A percentile compares a stretch with the other conserved stretches of the same genome.
Evolutionary conservation across 2,888 invertebrate genomes (phyloP).

Genomic region (Aleiodes alternator): DNA sequence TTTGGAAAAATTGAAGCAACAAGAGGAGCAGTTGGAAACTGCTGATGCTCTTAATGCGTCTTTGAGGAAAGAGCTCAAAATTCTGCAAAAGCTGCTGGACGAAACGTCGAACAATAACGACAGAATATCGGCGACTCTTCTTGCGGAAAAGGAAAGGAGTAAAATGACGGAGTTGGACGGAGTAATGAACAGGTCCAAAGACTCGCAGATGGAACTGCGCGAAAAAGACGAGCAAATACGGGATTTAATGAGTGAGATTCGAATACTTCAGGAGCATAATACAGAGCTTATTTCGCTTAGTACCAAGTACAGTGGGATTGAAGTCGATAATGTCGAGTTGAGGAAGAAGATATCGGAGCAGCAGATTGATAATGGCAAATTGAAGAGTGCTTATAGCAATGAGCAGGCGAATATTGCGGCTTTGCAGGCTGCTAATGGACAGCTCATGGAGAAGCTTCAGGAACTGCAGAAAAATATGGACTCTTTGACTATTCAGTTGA

Average conservation of each 20-base stretch:
- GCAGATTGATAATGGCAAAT: constrained; percentile 60
- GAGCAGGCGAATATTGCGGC: constrained; percentile 66
- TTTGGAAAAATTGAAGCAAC: constrained; percentile 70
- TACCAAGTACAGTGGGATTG: constrained; percentile 65
- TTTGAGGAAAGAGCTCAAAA: constrained; percentile 62
- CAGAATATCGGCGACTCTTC: constrained; percentile 59
- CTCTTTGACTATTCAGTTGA: constrained; percentile 65
- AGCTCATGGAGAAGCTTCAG: constrained; percentile 66
- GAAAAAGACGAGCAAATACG: constrained; percentile 69
- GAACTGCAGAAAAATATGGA: constrained; percentile 70
- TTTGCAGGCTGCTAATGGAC: constrained; percentile 66
- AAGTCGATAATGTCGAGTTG: constrained; percentile 67
- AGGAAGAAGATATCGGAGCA: constrained; percentile 66
- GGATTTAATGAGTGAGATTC: constrained; percentile 66
- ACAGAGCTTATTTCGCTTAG: constrained; percentile 66
- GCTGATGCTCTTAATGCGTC: constrained; percentile 62
- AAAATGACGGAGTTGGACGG: constrained; percentile 64
- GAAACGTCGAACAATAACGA: constrained; percentile 64
- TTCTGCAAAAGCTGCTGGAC: constrained; percentile 64
- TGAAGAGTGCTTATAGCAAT: constrained; percentile 63
- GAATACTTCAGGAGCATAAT: constrained; percentile 70
- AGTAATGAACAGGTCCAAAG: constrained; percentile 58
- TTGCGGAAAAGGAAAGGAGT: constrained; percentile 66
- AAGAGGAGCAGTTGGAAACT: constrained; percentile 66
- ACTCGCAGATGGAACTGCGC: constrained; percentile 59